Percentiles rank a stretch among this genome's conserved stretches.
Evolutionary conservation across 2,113 vertebrate genomes (phyloP).

Genomic region (Hepsetus odoe): DNA sequence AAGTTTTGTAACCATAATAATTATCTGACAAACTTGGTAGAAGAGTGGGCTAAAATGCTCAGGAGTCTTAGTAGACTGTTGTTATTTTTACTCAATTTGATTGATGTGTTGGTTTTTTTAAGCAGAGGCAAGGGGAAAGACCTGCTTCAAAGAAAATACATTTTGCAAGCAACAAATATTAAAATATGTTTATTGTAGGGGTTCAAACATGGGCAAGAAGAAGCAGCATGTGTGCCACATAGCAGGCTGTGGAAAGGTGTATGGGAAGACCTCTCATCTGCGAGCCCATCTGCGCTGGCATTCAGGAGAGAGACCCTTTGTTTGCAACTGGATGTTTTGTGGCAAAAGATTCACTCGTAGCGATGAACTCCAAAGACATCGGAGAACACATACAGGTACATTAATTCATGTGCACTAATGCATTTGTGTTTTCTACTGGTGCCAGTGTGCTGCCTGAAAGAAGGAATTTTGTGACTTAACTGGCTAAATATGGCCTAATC

Average conservation of each 20-base stretch:
- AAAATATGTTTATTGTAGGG: conserved; percentile 77
- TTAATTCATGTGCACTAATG: background rate
- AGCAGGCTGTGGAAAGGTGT: conserved; percentile 96
- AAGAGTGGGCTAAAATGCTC: background rate
- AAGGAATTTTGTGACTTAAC: too few species aligned
- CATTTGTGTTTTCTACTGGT: too few species aligned
- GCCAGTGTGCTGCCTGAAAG: too few species aligned
- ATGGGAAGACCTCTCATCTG: conserved; percentile 97
- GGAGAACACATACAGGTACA: conserved; percentile 97
- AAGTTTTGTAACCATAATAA: conserved; percentile 49
- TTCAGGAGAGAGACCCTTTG: conserved; percentile 96
- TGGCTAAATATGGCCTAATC: too few species aligned
- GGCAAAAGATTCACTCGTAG: conserved; percentile 98
- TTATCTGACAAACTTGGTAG: background rate
- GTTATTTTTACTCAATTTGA: too few species aligned
- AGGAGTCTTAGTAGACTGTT: background rate
- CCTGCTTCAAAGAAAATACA: too few species aligned
- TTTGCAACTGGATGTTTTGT: conserved; percentile 98
- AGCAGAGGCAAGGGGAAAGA: too few species aligned
- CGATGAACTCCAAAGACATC: conserved; percentile 96
- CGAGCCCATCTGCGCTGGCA: conserved; percentile 99
- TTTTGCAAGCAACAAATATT: too few species aligned
- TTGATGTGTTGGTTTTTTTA: background rate
- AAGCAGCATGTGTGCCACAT: conserved; percentile 99
- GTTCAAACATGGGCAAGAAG: conserved; percentile 93